Evolutionary conservation across 2,888 invertebrate species (phyloP).

Genomic region (Abrostola tripartita): DNA sequence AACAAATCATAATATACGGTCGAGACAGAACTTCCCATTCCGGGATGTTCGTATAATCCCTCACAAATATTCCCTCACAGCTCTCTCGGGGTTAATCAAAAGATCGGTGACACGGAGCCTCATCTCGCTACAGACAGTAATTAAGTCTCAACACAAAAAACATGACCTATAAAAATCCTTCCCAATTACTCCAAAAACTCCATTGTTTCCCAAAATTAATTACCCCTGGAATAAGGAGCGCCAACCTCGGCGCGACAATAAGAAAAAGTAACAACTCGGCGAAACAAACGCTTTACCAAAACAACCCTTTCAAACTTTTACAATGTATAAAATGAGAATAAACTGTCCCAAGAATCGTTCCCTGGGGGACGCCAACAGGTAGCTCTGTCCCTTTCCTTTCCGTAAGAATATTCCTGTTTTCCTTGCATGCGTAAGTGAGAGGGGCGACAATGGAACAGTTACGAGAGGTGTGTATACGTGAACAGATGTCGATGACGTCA

Average conservation of each 20-base stretch:
- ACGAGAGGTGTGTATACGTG: slow-evolving; percentile 25
- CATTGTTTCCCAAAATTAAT: slow-evolving; percentile 58
- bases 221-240: slow-evolving; percentile 52
- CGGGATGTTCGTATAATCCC: neutral
- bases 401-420: slow-evolving; percentile 25
- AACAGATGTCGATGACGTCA: slow-evolving; percentile 55
- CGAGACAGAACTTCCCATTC: neutral
- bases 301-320: slow-evolving; percentile 61
- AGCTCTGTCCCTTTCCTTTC: slow-evolving; percentile 49
- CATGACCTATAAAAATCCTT: slow-evolving; percentile 42
- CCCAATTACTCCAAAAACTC: slow-evolving; percentile 47
- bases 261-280: slow-evolving; percentile 53
- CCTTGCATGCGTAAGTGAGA: slow-evolving; percentile 50
- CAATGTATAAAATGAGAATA: slow-evolving; percentile 59
- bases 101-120: slow-evolving; percentile 25
- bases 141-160: slow-evolving; percentile 39
- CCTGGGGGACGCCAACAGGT: slow-evolving; percentile 59
- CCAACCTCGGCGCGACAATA: slow-evolving; percentile 46
- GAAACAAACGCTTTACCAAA: slow-evolving; percentile 49
- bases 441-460: slow-evolving; percentile 31
- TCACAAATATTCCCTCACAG: neutral
- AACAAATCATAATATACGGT: neutral
- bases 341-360: slow-evolving; percentile 52
- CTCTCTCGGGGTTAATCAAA: slow-evolving; percentile 14
- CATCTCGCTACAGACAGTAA: slow-evolving; percentile 34